These are phyloP conservation scores for Callionymus lyra DNA, from an alignment of 2,113 vertebrate genomes.

Conservation along the genomic window DNA sequence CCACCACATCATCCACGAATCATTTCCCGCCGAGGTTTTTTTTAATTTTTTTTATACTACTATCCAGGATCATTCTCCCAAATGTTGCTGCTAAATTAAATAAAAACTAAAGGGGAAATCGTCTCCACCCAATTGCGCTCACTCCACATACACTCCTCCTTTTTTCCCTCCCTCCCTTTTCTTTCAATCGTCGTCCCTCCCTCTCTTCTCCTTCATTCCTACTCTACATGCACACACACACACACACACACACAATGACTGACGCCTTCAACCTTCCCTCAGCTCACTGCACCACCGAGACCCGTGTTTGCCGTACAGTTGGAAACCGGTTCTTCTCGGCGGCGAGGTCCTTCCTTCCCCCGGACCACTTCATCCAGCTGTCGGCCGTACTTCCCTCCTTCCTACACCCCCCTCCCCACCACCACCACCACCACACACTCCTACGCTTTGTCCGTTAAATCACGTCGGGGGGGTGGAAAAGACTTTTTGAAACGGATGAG, in stretches of 20 bases:
- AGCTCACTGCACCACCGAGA: constrained; percentile 37
- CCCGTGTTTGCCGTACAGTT: constrained; percentile 40
- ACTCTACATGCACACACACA: constrained; percentile 30
- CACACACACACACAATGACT: constrained; percentile 34
- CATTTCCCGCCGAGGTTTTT: too few relatives aligned
- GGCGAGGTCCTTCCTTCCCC: constrained; percentile 22
- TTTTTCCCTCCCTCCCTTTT: constrained; percentile 54
- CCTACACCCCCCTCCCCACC: too few relatives aligned
- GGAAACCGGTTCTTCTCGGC: constrained; percentile 46
- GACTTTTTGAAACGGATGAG: too few relatives aligned
- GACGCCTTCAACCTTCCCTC: constrained; percentile 48
- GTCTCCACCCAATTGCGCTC: constrained; percentile 57
- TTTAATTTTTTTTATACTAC: constrained; percentile 5
- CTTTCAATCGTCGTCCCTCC: constrained; percentile 46
- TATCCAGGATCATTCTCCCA: constrained; percentile 18
- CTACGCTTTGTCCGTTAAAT: constrained; percentile 46
- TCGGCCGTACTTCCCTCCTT: constrained; percentile 25
- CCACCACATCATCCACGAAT: constrained; percentile 14
- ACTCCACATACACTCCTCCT: constrained; percentile 47
- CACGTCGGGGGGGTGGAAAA: too few relatives aligned
- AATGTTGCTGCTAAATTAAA: constrained; percentile 17
- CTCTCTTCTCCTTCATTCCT: constrained; percentile 49
- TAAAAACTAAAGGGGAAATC: constrained; percentile 54
- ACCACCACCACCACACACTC: too few relatives aligned
- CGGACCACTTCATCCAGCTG: constrained; percentile 1